Base-by-base conservation (phyloP, 64 coral and sea anemone species). In the Actinia tenebrosa region DNA sequence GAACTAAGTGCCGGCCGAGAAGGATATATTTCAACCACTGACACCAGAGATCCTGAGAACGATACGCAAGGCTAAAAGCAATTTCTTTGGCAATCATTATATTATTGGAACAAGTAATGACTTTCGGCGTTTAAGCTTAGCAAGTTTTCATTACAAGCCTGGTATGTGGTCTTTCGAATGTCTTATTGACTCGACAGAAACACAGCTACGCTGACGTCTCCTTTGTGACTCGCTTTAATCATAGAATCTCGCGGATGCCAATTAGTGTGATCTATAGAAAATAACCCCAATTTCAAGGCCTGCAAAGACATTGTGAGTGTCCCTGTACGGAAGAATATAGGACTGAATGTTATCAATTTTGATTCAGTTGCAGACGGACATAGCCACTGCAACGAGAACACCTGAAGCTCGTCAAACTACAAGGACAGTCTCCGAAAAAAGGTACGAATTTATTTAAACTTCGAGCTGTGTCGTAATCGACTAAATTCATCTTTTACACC, bases 91-190 rank as follows among this genome's bases (percentile, higher is more conserved):
- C 10, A 80, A 80, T 80, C 79, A 81, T 80, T 50, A 22, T 81
- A 81, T 53, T 53, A 81, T 81, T 81, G 79, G 50, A 53, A 81
- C 79, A 81, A 81, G 45, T 81, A 81, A 81, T 81, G 22, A 45
- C 5, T 53, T 50, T 53, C 44, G 79, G 17, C 79, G 79, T 81
- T 81, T 53, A 81, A 18, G 69, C 26, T 22, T 81, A 7, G 50
- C 44, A 81, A 81, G 44, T 50, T 81, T 81, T 81, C 79, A 81
- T 81, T 81, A 81, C 45, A 53, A 9, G 6, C 79, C 45, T 81
- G 18, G 79, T 81, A 81, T 45, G 79, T 45, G 50, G 50, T 45
- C 79, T 81, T 0, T 9, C 10, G 69, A 75, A 75, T 75, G 69
- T 42, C 23, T 75, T 75, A 26, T 75, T 14, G 25, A 75, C 22